These are phyloP conservation scores for Phenganax stokvisi DNA, from an alignment of 92 coral and sea anemone genomes.

Conservation along the genomic window DNA sequence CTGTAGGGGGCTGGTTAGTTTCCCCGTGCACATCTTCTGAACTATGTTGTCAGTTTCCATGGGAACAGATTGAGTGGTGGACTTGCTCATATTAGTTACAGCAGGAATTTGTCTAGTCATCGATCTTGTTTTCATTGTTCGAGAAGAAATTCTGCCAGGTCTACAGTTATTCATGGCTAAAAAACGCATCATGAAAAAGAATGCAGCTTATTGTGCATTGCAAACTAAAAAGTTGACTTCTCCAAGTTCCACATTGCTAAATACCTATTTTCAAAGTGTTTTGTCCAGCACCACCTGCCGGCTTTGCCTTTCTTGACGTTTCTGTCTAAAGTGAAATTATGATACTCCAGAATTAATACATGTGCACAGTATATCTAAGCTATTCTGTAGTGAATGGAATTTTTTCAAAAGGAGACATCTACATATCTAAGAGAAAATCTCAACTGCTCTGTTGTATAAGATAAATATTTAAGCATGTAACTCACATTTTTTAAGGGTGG, in stretches of 20 bases:
- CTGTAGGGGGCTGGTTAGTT: too few relatives aligned
- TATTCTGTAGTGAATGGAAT: too few relatives aligned
- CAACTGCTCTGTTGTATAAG: neutral
- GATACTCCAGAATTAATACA: too few relatives aligned
- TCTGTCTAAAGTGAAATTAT: neutral
- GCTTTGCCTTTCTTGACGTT: neutral
- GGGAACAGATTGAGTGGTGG: too few relatives aligned
- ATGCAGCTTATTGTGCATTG: neutral
- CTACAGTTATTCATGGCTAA: neutral
- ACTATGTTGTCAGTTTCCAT: too few relatives aligned
- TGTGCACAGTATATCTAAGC: too few relatives aligned
- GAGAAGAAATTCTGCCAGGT: neutral
- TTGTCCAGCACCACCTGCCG: neutral
- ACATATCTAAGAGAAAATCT: neutral
- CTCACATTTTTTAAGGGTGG: neutral
- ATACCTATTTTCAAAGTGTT: neutral
- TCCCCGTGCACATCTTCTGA: too few relatives aligned
- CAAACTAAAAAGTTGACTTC: neutral
- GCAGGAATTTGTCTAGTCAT: neutral
- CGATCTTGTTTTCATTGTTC: conserved; percentile 25
- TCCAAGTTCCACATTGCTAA: neutral
- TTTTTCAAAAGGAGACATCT: neutral
- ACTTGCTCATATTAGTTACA: neutral
- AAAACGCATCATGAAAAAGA: neutral
- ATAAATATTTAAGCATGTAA: neutral